phyloP scores from a whole-genome alignment of 2,797 vertebrate genomes.

The Florisuga fusca region DNA sequence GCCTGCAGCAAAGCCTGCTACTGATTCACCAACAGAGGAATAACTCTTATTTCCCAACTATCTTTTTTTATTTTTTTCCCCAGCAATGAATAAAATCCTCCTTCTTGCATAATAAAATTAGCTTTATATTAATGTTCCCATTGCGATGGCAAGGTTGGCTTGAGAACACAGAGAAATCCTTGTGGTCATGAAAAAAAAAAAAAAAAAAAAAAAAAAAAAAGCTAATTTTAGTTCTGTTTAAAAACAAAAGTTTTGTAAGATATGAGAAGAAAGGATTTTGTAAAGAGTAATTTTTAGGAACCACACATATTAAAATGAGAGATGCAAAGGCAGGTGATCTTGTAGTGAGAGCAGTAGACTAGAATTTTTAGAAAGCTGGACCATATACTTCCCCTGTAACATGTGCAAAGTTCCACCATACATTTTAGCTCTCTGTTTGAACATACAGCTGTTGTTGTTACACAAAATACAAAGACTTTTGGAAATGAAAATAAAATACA shows the following conservation, averaged over 20 bases:
- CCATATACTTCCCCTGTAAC: not conserved
- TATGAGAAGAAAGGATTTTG: not conserved
- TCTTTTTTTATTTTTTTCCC: conserved; percentile 11
- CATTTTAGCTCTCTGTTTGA: not conserved
- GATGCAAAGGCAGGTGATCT: not conserved
- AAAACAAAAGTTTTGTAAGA: not conserved
- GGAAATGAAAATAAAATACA: conserved; percentile 15
- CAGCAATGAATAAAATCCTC: conserved; percentile 49
- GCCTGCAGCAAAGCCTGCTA: not conserved
- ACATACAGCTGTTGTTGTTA: not conserved
- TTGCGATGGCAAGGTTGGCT: conserved; percentile 60
- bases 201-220: not conserved
- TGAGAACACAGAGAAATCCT: conserved; percentile 63
- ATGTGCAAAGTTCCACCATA: not conserved
- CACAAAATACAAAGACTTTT: conserved; percentile 24
- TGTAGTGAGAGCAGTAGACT: not conserved
- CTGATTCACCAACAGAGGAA: not conserved
- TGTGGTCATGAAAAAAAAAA: not conserved
- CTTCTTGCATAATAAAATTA: conserved; percentile 56
- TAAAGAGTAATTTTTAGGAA: not conserved
- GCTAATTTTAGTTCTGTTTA: conserved; percentile 16
- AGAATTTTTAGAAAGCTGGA: not conserved
- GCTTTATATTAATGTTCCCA: conserved; percentile 46
- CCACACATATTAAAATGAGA: not conserved
- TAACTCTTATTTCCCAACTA: not conserved